Percentiles rank a stretch among this genome's conserved stretches.
Conservation (phyloP, 2,888 invertebrate genomes). For the Drosophila borborema region DNA sequence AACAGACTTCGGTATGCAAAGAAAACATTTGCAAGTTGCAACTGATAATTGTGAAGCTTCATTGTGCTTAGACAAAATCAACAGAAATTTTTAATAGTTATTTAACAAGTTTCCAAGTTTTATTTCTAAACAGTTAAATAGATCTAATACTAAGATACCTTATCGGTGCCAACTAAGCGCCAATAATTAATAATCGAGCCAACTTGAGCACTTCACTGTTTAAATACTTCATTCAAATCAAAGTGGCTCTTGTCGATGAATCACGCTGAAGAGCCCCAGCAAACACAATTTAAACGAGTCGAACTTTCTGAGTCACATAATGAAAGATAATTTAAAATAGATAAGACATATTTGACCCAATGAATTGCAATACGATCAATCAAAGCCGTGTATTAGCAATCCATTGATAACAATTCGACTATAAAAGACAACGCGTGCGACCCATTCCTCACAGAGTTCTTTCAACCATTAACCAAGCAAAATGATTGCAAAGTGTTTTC, state of each 20-base stretch:
- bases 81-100: neutral
- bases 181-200: neutral
- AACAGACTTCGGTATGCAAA: neutral
- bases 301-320: neutral
- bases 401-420: conserved; percentile 3
- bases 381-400: neutral
- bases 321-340: neutral
- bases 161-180: neutral
- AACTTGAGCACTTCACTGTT: neutral
- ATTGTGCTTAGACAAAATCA: conserved; percentile 15
- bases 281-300: neutral
- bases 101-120: neutral
- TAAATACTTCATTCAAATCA: neutral
- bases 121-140: neutral
- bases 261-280: neutral
- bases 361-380: conserved; percentile 11
- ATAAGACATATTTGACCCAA: neutral
- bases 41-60: neutral
- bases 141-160: neutral
- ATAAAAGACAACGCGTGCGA: conserved; percentile 2
- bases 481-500: conserved; percentile 18
- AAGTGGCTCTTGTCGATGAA: neutral
- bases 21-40: neutral
- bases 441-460: neutral
- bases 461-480: neutral